Conservation (phyloP, 1,140 invertebrate genomes). For the Sinonovacula constricta region DNA sequence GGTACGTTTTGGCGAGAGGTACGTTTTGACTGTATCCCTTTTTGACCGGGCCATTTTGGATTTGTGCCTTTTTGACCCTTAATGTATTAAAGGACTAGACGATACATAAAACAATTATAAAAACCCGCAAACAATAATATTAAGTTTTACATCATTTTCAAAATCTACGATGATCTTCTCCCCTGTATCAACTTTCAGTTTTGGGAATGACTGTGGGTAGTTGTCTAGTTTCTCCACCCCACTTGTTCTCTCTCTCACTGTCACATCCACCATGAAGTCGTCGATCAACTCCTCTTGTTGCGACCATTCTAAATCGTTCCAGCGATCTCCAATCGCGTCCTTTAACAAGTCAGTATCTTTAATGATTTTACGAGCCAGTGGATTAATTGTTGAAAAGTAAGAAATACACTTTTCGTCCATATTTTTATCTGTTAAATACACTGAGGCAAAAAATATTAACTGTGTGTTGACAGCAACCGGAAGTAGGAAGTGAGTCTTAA, state of each 20-base stretch:
- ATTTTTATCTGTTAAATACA: not conserved
- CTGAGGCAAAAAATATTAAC: not conserved
- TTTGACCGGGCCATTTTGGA: no score
- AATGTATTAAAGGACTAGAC: no score
- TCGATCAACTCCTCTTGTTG: conserved; percentile 27
- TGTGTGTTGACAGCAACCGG: not conserved
- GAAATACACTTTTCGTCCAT: conserved; percentile 17
- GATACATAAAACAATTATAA: no score
- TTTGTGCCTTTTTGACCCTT: no score
- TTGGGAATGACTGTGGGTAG: conserved; percentile 31
- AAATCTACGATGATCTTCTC: conserved; percentile 45
- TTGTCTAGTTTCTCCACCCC: conserved; percentile 14
- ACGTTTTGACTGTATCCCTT: no score
- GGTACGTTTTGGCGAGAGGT: no score
- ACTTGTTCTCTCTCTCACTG: conserved; percentile 15
- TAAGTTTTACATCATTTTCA: conserved; percentile 49
- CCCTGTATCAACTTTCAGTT: conserved; percentile 37
- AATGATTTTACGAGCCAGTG: conserved; percentile 37
- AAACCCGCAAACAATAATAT: no score
- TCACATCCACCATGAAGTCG: conserved; percentile 29
- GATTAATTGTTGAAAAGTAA: conserved; percentile 41
- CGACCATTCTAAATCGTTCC: conserved; percentile 14
- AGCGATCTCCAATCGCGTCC: not conserved
- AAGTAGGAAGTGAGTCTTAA: not conserved
- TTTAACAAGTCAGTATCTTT: conserved; percentile 29